phyloP scores from a whole-genome alignment of 2,113 vertebrate genomes.

The Cyanoramphus novaezelandiae region DNA sequence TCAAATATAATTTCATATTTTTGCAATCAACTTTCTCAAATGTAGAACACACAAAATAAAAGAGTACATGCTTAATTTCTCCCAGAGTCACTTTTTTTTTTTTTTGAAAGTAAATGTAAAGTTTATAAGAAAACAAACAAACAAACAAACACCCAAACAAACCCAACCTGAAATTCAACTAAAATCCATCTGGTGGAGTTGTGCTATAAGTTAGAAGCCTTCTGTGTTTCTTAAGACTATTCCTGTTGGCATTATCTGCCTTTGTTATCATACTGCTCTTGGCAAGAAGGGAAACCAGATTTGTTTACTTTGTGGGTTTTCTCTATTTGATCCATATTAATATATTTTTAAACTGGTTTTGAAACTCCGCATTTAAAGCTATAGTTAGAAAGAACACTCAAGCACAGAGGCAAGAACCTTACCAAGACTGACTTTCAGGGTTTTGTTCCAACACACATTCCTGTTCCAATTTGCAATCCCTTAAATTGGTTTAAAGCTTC shows the following conservation, averaged over 20 bases:
- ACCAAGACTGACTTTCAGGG: not conserved
- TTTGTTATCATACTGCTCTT: not conserved
- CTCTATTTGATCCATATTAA: not conserved
- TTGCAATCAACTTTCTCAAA: not conserved
- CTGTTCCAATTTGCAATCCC: not conserved
- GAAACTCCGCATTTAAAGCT: not conserved
- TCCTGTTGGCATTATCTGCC: not conserved
- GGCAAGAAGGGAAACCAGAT: not conserved
- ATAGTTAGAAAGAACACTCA: not conserved
- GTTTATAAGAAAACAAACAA: not conserved
- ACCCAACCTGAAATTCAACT: constrained; percentile 73
- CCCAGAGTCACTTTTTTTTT: not conserved
- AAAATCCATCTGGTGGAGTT: constrained; percentile 78
- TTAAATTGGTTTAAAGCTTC: not conserved
- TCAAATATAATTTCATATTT: constrained; percentile 3
- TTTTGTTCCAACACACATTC: not conserved
- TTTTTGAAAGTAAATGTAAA: not conserved
- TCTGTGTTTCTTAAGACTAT: not conserved
- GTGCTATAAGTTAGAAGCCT: constrained; percentile 73
- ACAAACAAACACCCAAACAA: not conserved
- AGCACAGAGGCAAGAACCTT: not conserved
- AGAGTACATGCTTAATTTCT: not conserved
- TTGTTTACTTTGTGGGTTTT: not conserved
- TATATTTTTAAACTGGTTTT: not conserved
- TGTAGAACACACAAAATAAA: not conserved